Conservation (phyloP, 2,113 vertebrate genomes). For the Poecile atricapillus region DNA sequence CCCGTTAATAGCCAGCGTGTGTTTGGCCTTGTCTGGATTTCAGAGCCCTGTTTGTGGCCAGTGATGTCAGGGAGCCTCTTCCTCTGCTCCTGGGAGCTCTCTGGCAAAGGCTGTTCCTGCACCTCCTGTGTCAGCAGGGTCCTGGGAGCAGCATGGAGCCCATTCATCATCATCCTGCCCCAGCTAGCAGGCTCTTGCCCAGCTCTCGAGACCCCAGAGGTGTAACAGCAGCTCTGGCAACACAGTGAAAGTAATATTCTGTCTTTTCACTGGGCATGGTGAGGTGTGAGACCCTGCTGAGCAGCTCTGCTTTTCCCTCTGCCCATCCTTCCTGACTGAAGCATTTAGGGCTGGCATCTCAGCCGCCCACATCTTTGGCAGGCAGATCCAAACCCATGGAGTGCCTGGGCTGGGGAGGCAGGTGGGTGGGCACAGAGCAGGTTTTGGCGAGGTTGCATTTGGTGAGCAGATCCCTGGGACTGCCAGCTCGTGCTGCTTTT, state of each 20-base stretch:
- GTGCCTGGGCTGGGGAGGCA: neutral
- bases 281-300: neutral
- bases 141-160: neutral
- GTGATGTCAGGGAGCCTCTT: neutral
- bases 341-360: neutral
- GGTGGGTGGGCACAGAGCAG: neutral
- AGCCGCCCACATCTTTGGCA: neutral
- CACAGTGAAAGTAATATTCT: rapidly evolving
- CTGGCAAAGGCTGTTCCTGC: neutral
- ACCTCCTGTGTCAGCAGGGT: neutral
- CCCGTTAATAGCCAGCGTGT: neutral
- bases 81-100: slow-evolving; percentile 2
- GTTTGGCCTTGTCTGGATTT: neutral
- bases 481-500: neutral
- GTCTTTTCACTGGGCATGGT: rapidly evolving
- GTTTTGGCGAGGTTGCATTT: neutral
- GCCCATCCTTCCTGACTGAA: neutral
- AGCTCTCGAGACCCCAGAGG: neutral
- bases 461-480: neutral
- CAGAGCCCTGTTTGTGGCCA: neutral
- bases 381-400: rapidly evolving
- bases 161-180: neutral
- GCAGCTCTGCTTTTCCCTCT: neutral
- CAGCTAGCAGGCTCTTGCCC: neutral
- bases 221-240: neutral